phyloP scores from a whole-genome alignment of 2,888 invertebrate genomes.

The Nipponacmea schrenckii region DNA sequence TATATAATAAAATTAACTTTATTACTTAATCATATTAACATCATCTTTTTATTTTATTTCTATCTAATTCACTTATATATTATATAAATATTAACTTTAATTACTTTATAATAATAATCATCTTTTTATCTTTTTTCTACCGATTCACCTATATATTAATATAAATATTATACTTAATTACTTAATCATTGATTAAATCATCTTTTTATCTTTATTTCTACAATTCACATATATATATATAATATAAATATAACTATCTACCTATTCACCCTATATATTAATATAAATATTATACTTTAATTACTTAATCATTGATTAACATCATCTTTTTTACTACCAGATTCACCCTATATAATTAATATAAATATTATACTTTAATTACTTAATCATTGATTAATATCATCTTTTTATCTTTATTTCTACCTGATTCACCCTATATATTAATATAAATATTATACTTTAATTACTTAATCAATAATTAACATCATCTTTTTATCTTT shows the following conservation, averaged over 20 bases:
- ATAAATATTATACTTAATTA: slow-evolving; percentile 18
- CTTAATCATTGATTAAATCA: slow-evolving; percentile 47
- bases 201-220: slow-evolving; percentile 37
- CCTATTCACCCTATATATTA: neutral
- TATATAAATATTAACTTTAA: neutral
- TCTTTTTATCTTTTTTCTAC: slow-evolving; percentile 37
- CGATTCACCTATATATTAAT: neutral
- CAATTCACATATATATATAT: no score
- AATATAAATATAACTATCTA: no score
- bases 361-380: slow-evolving; percentile 23
- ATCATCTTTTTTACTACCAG: slow-evolving; percentile 38
- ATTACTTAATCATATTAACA: slow-evolving; percentile 45
- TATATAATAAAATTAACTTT: neutral
- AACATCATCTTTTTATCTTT: slow-evolving; percentile 44
- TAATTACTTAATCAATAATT: slow-evolving; percentile 48
- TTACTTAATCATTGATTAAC: slow-evolving; percentile 46
- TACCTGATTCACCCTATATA: no score
- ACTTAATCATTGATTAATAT: no score
- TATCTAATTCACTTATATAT: neutral
- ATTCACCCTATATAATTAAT: neutral
- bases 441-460: neutral
- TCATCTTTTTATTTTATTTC: slow-evolving; percentile 40
- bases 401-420: no score
- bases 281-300: no score
- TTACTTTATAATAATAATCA: slow-evolving; percentile 48